These are phyloP conservation scores for Ceramica pisi DNA, from an alignment of 2,888 invertebrate species.

Conservation along the genomic window DNA sequence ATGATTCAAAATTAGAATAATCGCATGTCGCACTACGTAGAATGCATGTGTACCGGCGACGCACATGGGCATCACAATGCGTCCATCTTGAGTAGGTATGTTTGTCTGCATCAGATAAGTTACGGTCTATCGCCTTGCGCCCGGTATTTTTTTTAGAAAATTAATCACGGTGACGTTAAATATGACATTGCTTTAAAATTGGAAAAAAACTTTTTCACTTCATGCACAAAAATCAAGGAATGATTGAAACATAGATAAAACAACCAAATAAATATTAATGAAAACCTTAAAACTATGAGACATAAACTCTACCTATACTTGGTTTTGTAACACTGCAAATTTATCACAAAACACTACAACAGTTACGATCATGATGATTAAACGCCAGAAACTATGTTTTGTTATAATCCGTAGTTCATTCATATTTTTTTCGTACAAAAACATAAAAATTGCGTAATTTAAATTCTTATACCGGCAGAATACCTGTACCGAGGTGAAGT, in stretches of 20 bases:
- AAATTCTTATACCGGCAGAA: conserved; percentile 59
- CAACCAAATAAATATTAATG: conserved; percentile 22
- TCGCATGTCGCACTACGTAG: conserved; percentile 76
- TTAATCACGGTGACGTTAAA: conserved; percentile 44
- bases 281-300: conserved; percentile 10
- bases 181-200: conserved; percentile 62
- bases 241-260: conserved; percentile 14
- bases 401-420: neutral
- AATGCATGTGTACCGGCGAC: conserved; percentile 70
- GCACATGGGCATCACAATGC: conserved; percentile 80
- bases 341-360: conserved; percentile 10
- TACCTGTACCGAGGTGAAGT: conserved; percentile 31
- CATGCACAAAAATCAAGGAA: conserved; percentile 15
- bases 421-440: conserved; percentile 17
- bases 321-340: conserved; percentile 12
- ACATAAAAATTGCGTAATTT: conserved; percentile 65
- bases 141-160: conserved; percentile 26
- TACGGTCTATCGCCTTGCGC: conserved; percentile 20
- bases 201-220: conserved; percentile 55
- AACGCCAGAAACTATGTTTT: conserved; percentile 1
- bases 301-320: conserved; percentile 11
- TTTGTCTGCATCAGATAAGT: conserved; percentile 45
- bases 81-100: conserved; percentile 82
- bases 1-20: conserved; percentile 83
- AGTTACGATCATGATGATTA: neutral